These are phyloP conservation scores for Stegophylla sp. DNA, from an alignment of 2,888 invertebrate species.

Conservation along the genomic window DNA sequence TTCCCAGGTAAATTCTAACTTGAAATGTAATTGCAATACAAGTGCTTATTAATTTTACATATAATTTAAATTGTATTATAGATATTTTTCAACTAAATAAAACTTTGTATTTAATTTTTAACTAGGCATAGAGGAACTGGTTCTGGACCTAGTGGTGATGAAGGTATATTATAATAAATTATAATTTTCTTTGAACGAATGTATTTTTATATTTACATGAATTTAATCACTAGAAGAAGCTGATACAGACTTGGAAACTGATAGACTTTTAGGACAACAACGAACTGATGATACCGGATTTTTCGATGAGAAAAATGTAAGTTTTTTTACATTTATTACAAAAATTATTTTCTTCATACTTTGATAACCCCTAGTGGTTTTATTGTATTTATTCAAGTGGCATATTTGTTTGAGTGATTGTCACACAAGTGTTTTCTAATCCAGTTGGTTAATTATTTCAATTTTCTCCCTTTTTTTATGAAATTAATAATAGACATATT, in stretches of 20 bases:
- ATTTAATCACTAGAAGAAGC: slow-evolving; percentile 71
- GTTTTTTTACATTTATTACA: slow-evolving; percentile 59
- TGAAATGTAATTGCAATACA: neutral
- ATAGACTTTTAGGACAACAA: slow-evolving; percentile 91
- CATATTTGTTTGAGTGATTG: slow-evolving; percentile 50
- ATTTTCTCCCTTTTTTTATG: slow-evolving; percentile 18
- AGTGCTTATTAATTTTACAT: neutral
- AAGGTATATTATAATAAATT: slow-evolving; percentile 61
- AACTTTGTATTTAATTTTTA: slow-evolving; percentile 54
- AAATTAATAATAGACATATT: slow-evolving; percentile 1
- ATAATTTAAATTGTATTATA: neutral
- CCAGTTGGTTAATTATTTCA: slow-evolving; percentile 36
- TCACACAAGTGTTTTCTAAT: slow-evolving; percentile 47
- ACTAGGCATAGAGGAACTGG: slow-evolving; percentile 67
- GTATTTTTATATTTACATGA: slow-evolving; percentile 13
- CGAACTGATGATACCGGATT: slow-evolving; percentile 91
- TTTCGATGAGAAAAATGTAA: slow-evolving; percentile 82
- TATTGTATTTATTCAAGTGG: slow-evolving; percentile 55
- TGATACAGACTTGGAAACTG: slow-evolving; percentile 97
- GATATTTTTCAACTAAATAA: slow-evolving; percentile 7
- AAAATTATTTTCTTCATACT: slow-evolving; percentile 34
- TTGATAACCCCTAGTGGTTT: slow-evolving; percentile 40
- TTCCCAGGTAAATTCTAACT: slow-evolving; percentile 71
- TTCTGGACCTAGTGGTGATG: slow-evolving; percentile 63
- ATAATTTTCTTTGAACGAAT: neutral